These are phyloP conservation scores for Lasioglossum villosulum DNA, from an alignment of 2,888 invertebrate genomes.

Conservation along the genomic window DNA sequence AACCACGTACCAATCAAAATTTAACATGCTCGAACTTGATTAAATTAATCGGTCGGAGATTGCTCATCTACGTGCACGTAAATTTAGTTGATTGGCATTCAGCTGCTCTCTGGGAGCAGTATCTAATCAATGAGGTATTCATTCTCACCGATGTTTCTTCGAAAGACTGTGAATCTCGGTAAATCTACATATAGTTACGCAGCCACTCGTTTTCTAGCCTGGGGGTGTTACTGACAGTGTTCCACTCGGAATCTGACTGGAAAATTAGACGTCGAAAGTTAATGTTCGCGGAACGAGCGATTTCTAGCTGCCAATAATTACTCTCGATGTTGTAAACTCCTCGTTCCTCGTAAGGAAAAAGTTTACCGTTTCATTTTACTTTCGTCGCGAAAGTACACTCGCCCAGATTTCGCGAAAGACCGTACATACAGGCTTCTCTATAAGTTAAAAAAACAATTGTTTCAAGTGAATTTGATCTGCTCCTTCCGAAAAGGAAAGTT, in stretches of 20 bases:
- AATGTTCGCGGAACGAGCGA: neutral
- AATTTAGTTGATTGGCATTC: neutral
- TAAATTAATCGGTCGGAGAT: neutral
- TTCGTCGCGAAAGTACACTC: neutral
- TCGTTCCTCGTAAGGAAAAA: neutral
- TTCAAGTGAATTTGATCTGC: neutral
- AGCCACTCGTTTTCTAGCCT: neutral
- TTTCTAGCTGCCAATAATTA: neutral
- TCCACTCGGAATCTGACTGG: neutral
- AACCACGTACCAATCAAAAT: neutral
- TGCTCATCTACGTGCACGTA: neutral
- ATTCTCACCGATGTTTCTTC: neutral
- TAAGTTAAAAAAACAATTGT: neutral
- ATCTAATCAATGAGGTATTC: neutral
- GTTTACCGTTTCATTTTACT: neutral
- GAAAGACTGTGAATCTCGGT: neutral
- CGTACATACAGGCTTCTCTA: neutral
- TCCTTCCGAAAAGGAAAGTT: neutral
- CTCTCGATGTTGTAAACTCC: neutral
- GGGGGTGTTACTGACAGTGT: neutral
- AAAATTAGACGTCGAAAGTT: neutral
- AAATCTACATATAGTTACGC: neutral
- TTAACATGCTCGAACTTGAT: neutral
- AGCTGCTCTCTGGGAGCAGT: neutral
- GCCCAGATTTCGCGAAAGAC: neutral